These are phyloP conservation scores for Rynchops niger DNA, from an alignment of 2,113 vertebrate species.

Conservation along the genomic window DNA sequence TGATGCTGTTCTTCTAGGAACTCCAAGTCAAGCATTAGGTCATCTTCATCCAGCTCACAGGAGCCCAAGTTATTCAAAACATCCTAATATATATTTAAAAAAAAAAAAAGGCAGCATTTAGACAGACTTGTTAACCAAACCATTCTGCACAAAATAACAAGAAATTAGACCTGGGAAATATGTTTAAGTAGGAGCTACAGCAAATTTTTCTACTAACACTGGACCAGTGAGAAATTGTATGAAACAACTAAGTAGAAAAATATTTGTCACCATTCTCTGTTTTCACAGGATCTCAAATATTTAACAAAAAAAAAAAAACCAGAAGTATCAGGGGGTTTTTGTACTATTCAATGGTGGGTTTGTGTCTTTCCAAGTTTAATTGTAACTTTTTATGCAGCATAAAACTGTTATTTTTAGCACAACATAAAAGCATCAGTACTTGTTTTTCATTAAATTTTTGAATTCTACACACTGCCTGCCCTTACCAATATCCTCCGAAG, in stretches of 20 bases:
- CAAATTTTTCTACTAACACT: neutral
- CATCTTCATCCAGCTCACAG: slow-evolving; percentile 96
- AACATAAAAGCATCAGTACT: neutral
- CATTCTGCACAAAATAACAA: neutral
- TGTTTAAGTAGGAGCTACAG: accelerated
- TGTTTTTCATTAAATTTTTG: neutral
- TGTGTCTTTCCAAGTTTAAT: neutral
- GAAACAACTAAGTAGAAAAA: neutral
- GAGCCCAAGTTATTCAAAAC: slow-evolving; percentile 95
- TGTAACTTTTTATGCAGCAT: neutral
- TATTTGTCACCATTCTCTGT: neutral
- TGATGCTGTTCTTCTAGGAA: slow-evolving; percentile 90
- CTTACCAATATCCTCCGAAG: neutral
- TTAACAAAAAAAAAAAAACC: neutral
- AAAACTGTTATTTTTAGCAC: neutral
- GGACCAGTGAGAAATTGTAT: neutral
- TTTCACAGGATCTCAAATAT: neutral
- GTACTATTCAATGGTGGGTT: accelerated
- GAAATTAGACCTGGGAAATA: neutral
- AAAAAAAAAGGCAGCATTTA: neutral
- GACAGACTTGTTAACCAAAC: neutral
- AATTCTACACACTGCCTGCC: neutral
- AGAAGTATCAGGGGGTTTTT: neutral
- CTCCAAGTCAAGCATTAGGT: slow-evolving; percentile 96
- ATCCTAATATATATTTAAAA: slow-evolving; percentile 74